A percentile compares a stretch with the other conserved stretches of the same genome.
Conservation (phyloP, 2,113 vertebrate species). For the Dolichallabes microphthalmus region DNA sequence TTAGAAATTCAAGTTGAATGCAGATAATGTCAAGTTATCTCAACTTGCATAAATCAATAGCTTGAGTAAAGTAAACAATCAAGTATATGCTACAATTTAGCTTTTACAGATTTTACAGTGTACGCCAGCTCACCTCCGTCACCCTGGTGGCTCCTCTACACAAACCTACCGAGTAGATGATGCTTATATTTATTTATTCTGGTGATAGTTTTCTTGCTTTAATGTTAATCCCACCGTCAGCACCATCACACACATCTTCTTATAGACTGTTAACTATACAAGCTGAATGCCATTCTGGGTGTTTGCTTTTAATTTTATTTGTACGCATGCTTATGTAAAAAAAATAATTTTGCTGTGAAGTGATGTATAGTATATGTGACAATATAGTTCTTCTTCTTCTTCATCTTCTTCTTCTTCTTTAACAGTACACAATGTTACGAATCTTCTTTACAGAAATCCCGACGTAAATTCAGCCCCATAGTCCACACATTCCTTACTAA, state of each 20-base stretch:
- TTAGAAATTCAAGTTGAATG: too few relatives aligned
- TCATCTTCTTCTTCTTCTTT: too few relatives aligned
- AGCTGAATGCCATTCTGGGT: background rate
- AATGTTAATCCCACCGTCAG: too few relatives aligned
- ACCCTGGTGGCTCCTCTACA: slow-evolving; percentile 3
- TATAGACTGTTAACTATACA: background rate
- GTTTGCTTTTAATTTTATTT: background rate
- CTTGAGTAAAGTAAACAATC: too few relatives aligned
- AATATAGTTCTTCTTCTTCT: too few relatives aligned
- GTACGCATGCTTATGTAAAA: background rate
- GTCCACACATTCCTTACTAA: background rate
- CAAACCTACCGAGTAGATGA: background rate
- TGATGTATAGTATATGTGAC: too few relatives aligned
- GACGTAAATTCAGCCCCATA: background rate
- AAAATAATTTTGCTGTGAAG: too few relatives aligned
- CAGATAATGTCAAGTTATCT: too few relatives aligned
- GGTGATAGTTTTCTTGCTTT: background rate
- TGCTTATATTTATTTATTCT: background rate
- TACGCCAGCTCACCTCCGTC: background rate
- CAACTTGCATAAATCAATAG: too few relatives aligned
- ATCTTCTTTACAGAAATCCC: background rate
- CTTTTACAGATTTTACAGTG: too few relatives aligned
- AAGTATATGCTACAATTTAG: too few relatives aligned
- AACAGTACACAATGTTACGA: background rate
- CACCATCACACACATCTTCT: background rate